Evolutionary conservation across 2,888 invertebrate genomes (phyloP), one percentile per base, ranked within the genome.

Genomic region (Parthenolecanium corni): DNA sequence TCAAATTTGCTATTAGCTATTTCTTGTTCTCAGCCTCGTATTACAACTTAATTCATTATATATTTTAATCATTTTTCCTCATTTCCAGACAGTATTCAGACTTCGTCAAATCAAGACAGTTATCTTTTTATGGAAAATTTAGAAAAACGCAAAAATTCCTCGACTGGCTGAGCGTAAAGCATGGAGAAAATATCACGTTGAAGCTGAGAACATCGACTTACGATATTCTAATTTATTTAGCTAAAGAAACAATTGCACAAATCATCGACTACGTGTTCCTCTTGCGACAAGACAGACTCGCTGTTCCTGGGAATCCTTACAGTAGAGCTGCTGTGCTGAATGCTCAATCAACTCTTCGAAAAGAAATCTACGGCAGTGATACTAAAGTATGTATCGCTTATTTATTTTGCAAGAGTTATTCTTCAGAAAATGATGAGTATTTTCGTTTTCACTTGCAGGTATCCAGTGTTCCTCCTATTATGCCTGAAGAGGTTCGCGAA

Each of bases 231-330:
- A 82, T 86, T 52, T 93, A 91, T 71, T 77, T 92, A 67, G 90
- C 91, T 0, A 89, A 89, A 72, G 92, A 94, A 76, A 89, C 89
- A 0, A 86, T 94, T 6, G 92, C 92, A 0, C 86, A 90, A 72
- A 82, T 93, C 64, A 83, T 89, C 1, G 93, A 93, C 74, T 82
- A 85, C 68, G 85, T 89, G 0, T 82, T 92, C 66, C 72, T 92
- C 52, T 83, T 91, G 1, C 78, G 90, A 49, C 82, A 89, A 69
- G 91, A 91, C 72, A 80, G 80, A 44, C 82, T 79, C 66, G 82
- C 81, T 71, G 81, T 80, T 47, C 74, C 76, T 46, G 82, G 81
- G 2, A 86, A 88, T 71, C 83, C 86, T 0, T 82, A 84, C n/a
- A 64, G 63, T 64, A 52, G 62, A n/a, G 64, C 64, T 11, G 21